Evolutionary conservation across 2,113 vertebrate genomes (phyloP).

Genomic region (Falcunculus frontatus): DNA sequence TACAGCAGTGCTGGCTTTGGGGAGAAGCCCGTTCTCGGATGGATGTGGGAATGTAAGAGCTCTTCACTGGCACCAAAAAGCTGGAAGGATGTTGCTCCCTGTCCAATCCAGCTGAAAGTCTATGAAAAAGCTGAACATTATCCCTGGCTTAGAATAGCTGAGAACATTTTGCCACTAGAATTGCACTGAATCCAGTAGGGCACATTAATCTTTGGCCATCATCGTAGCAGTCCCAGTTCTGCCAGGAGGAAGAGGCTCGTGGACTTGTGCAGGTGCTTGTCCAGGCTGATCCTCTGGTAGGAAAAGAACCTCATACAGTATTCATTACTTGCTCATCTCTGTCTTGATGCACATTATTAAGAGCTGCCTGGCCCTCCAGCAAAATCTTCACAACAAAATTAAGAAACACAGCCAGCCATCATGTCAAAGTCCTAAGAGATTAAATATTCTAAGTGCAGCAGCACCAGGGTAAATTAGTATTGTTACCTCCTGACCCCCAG

Average conservation of each 20-base stretch:
- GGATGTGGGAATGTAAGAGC: not conserved
- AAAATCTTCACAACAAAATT: constrained; percentile 37
- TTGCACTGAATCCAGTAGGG: not conserved
- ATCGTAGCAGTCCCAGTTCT: not conserved
- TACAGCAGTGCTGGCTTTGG: not conserved
- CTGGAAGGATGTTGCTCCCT: not conserved
- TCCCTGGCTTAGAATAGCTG: not conserved
- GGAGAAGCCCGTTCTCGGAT: not conserved
- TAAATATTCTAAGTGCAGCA: constrained; percentile 60
- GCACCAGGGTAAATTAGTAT: constrained; percentile 48
- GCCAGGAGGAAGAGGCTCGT: not conserved
- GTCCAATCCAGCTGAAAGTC: not conserved
- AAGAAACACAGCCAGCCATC: constrained; percentile 34
- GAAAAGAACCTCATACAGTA: not conserved
- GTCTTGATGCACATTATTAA: constrained; percentile 29
- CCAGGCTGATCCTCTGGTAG: not conserved
- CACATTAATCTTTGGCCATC: not conserved
- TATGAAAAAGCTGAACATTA: not conserved
- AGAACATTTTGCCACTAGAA: not conserved
- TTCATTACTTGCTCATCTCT: constrained; percentile 7
- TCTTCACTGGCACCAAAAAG: not conserved
- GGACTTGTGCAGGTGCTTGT: not conserved
- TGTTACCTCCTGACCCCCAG: constrained; percentile 54
- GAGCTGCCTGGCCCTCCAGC: constrained; percentile 28
- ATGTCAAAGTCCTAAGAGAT: constrained; percentile 57